Base-by-base conservation (phyloP, 2,888 invertebrate genomes). In the Cyrtodaria siliqua region DNA sequence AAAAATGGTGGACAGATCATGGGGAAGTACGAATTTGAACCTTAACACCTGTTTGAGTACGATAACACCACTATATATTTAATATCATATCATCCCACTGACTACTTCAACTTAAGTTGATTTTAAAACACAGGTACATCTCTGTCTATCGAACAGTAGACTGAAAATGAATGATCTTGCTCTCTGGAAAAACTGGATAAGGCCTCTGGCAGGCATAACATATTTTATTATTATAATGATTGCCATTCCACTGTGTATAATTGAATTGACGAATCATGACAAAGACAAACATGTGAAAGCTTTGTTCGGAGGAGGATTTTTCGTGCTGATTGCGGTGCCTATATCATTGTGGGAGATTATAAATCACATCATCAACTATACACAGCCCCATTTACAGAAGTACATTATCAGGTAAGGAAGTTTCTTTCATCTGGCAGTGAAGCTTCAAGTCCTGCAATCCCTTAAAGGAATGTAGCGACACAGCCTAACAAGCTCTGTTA, bases 281-380 rank as follows among this genome's bases (percentile, higher is more conserved):
- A 85, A 97, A 85, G 95, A 95, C 56, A 95, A 96, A 86, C 95
- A 96, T 82, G 96, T 97, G 89, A 96, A 97, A 93, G 93, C 93
- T 8, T 96, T 96, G 87, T 94, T 98, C 82, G 95, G 98, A 69
- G 98, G 96, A 9, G 98, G 98, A 3, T 95, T 97, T n/a, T 98
- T 98, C 94, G 98, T 97, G 24, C 94, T 97, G 81, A 94, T 98
- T 69, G 97, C 98, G 0, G 94, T 99, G 57, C 98, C 98, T 0
- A 96, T 98, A 79, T 97, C 98, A 52, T 95, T 98, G 87, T 98
- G 97, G 96, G 97, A 98, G 93, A 98, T 99, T 88, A 96, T 96
- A 53, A 97, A 98, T 92, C 98, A 99, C 93, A 95, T 98, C 91
- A 96, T 98, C 67, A 96, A 98, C 93, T 98, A 97, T 90, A 97